A percentile compares a stretch with the other conserved stretches of the same genome.
Conservation (phyloP, 1,140 invertebrate genomes). For the Procambarus virginalis region DNA sequence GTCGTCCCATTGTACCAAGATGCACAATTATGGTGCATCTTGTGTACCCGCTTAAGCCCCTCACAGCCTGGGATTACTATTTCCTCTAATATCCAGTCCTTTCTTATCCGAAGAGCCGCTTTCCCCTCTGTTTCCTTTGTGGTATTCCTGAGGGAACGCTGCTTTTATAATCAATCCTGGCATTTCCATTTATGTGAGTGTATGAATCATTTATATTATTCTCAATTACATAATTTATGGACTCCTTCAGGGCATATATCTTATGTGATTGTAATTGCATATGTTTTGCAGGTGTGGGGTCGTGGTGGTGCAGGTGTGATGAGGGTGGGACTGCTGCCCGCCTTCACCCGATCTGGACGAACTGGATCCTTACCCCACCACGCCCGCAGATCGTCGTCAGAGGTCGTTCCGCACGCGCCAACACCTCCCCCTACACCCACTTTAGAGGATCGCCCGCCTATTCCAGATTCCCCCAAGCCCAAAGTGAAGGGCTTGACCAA, state of each 20-base stretch:
- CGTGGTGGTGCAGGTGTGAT: constrained; percentile 40
- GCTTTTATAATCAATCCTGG: no score
- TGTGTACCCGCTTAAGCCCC: no score
- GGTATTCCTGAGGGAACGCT: no score
- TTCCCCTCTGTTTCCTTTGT: not conserved
- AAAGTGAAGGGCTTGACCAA: constrained; percentile 42
- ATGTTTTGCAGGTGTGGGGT: constrained; percentile 28
- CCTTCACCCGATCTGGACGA: constrained; percentile 38
- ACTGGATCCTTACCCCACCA: constrained; percentile 43
- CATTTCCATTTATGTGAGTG: no score
- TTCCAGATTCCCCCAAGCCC: constrained; percentile 56
- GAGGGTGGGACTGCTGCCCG: constrained; percentile 41
- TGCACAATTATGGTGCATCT: no score
- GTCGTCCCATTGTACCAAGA: no score
- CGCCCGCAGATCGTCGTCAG: constrained; percentile 13
- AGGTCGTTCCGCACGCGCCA: not conserved
- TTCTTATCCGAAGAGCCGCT: not conserved
- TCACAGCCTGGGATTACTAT: no score
- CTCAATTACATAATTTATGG: no score
- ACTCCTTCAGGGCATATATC: no score
- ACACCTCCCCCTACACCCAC: constrained; percentile 54
- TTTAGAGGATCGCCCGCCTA: not conserved
- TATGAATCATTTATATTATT: no score
- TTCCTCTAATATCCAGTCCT: no score
- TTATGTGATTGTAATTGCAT: no score